Conservation (phyloP, 2,113 vertebrate species). For the Coptodon bakossiorum region DNA sequence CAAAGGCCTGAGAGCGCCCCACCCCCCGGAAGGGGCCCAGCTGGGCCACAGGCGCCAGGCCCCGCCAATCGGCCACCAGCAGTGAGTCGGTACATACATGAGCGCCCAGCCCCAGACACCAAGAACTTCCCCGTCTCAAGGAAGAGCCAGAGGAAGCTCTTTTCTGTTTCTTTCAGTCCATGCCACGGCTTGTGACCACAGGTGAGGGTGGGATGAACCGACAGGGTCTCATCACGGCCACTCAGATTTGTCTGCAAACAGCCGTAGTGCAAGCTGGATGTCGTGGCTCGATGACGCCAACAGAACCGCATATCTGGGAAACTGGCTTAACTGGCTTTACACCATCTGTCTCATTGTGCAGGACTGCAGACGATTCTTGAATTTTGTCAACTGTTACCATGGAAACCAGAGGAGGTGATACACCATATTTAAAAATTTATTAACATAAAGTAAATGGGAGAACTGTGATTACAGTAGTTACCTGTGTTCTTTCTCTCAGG, state of each 20-base stretch:
- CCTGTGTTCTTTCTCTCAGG: slow-evolving; percentile 50
- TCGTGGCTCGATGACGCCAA: not conserved
- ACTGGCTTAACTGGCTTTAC: not conserved
- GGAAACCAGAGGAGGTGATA: slow-evolving; percentile 24
- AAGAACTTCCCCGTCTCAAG: not conserved
- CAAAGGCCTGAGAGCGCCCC: not conserved
- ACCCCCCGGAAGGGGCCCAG: not conserved
- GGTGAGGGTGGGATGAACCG: not conserved
- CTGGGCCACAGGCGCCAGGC: not conserved
- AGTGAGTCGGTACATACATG: not conserved
- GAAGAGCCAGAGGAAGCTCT: not conserved
- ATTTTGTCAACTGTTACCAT: slow-evolving; percentile 23
- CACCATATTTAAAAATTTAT: not conserved
- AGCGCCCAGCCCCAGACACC: not conserved
- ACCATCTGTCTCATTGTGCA: not conserved
- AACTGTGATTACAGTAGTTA: not conserved
- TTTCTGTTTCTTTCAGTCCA: not conserved
- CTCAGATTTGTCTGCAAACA: not conserved
- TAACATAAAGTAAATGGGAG: not conserved
- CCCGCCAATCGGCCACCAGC: not conserved
- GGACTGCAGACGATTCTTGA: slow-evolving; percentile 54
- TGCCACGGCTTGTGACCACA: not conserved
- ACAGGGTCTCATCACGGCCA: not conserved
- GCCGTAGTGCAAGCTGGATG: not conserved
- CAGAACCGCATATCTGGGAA: not conserved